Conservation (phyloP, 2,888 invertebrate genomes). For the Euzetes globulus region DNA sequence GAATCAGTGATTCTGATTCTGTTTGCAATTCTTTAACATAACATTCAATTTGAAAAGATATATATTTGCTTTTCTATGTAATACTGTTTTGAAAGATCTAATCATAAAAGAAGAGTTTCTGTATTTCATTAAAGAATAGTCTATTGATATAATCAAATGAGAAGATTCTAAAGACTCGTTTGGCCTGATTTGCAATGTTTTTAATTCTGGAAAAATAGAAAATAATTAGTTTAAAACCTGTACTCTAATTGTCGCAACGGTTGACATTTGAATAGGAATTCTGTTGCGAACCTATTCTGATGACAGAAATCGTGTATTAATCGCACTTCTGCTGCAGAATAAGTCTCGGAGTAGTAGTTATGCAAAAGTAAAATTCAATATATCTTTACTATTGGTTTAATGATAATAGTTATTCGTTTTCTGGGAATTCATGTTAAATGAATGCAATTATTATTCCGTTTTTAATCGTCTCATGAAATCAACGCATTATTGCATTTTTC, state of each 20-base stretch:
- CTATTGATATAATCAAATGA: too few relatives aligned
- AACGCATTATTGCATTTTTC: neutral
- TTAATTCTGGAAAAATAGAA: too few relatives aligned
- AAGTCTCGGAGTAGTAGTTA: neutral
- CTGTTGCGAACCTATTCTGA: neutral
- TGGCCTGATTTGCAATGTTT: too few relatives aligned
- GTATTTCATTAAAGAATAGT: too few relatives aligned
- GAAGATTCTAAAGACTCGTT: too few relatives aligned
- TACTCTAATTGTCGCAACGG: too few relatives aligned
- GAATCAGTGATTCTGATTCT: neutral
- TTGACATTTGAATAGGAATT: too few relatives aligned
- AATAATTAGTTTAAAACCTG: too few relatives aligned
- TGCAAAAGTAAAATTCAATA: neutral
- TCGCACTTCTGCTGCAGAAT: neutral
- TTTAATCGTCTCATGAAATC: neutral
- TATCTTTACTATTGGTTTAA: conserved; percentile 9
- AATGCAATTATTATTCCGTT: neutral
- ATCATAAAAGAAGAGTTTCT: too few relatives aligned
- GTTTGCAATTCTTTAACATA: neutral
- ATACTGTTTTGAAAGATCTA: too few relatives aligned
- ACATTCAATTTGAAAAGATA: neutral
- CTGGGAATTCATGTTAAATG: neutral
- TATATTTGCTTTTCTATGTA: neutral
- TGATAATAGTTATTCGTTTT: conserved; percentile 5
- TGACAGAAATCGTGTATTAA: neutral